Base-by-base conservation (phyloP, 2,888 invertebrate species). In the Callyntrura guangdongensis region DNA sequence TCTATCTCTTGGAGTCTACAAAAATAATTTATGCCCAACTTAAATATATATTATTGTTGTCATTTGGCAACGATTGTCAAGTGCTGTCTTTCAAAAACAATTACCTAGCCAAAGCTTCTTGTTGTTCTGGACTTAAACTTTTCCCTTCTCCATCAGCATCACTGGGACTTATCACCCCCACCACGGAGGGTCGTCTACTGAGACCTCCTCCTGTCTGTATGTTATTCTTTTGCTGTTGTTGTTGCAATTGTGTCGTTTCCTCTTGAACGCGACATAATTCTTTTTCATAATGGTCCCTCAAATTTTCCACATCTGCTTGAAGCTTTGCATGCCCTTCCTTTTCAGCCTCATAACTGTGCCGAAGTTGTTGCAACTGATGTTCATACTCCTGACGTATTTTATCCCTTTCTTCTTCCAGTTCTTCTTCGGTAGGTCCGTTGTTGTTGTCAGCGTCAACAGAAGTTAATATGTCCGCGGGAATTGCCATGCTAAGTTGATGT, bases 1-100 rank as follows among this genome's bases (percentile, higher is more conserved):
- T 98, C 97, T 22, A 98, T 95, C 90, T 96, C 96, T 94, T 97
- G 95, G 93, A 96, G 95, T 95, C 95, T 96, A 11, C 6, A 36
- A 2, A 36, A 36, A 4, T 6, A 36, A 36, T 36, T n/a, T n/a
- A n/a, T n/a, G n/a, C n/a, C n/a, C n/a, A n/a, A n/a, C n/a, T n/a
- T n/a, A n/a, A n/a, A n/a, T n/a, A n/a, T n/a, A n/a, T n/a, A n/a
- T n/a, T n/a, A n/a, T n/a, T n/a, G n/a, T n/a, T n/a, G n/a, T n/a
- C n/a, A n/a, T n/a, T n/a, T n/a, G n/a, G n/a, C n/a, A n/a, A n/a
- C n/a, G n/a, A n/a, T n/a, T n/a, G n/a, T n/a, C n/a, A n/a, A n/a
- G n/a, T n/a, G n/a, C n/a, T n/a, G n/a, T n/a, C n/a, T n/a, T n/a
- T n/a, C n/a, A n/a, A n/a, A n/a, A n/a, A n/a, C n/a, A n/a, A n/a